Percentiles rank a stretch among this genome's conserved stretches.
Conservation (phyloP, 2,888 invertebrate species). For the Sericinus montela region DNA sequence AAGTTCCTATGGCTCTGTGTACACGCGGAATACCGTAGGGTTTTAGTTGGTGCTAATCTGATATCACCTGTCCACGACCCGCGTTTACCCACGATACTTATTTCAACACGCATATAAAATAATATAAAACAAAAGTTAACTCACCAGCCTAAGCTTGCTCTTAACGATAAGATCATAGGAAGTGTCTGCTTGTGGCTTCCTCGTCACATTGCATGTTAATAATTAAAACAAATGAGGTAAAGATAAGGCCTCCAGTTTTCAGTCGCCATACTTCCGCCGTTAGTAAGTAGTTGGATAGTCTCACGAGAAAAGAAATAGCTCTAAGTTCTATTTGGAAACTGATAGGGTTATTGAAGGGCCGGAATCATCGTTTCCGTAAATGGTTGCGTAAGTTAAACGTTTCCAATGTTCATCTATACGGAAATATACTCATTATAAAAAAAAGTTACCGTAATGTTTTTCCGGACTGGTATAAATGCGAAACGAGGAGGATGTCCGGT, state of each 20-base stretch:
- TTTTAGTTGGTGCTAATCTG: too few relatives aligned
- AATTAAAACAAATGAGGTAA: slow-evolving; percentile 1
- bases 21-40: too few relatives aligned
- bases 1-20: too few relatives aligned
- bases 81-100: too few relatives aligned
- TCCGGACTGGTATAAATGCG: slow-evolving; percentile 6
- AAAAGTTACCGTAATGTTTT: slow-evolving; percentile 14
- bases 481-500: slow-evolving; percentile 15
- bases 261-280: slow-evolving; percentile 2
- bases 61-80: too few relatives aligned
- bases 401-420: slow-evolving; percentile 8
- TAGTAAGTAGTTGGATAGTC: slow-evolving; percentile 8
- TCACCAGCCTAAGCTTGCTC: too few relatives aligned
- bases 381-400: slow-evolving; percentile 7
- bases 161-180: too few relatives aligned
- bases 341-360: slow-evolving; percentile 11
- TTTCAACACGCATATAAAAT: too few relatives aligned
- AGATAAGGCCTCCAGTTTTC: background rate
- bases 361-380: slow-evolving; percentile 7
- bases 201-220: background rate
- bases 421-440: slow-evolving; percentile 5
- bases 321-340: background rate
- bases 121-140: too few relatives aligned
- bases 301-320: slow-evolving; percentile 15
- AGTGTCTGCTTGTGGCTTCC: background rate